Evolutionary conservation across 2,888 invertebrate genomes (phyloP).

Genomic region (Caenorhabditis sp.): DNA sequence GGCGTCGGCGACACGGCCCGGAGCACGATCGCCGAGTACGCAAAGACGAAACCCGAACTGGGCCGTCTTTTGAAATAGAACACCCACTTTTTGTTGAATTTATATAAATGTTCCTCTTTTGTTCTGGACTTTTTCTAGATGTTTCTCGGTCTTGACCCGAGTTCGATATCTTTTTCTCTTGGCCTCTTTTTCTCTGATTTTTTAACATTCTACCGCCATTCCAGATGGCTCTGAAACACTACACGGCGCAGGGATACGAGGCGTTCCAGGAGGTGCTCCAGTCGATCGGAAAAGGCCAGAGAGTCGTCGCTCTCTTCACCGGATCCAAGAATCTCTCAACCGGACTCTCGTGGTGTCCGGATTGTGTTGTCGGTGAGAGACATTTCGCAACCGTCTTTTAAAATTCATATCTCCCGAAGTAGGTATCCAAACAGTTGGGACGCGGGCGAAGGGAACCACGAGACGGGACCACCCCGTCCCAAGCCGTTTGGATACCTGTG

Average conservation of each 20-base stretch:
- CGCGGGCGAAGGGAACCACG: too few species aligned
- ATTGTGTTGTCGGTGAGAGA: constrained; percentile 63
- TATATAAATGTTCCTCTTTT: constrained; percentile 6
- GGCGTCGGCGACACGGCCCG: constrained; percentile 62
- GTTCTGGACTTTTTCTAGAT: neutral
- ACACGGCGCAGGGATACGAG: constrained; percentile 59
- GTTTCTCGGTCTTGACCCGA: neutral
- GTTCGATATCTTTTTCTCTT: neutral
- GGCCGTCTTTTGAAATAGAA: constrained; percentile 23
- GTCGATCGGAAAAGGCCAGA: constrained; percentile 41
- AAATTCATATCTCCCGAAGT: too few species aligned
- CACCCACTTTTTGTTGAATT: neutral
- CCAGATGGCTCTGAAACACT: constrained; percentile 48
- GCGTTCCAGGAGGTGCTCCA: constrained; percentile 41
- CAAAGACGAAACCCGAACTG: constrained; percentile 62
- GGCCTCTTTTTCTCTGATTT: neutral
- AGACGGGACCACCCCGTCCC: too few species aligned
- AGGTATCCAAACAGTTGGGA: too few species aligned
- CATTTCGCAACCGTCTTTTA: too few species aligned
- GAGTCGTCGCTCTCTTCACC: constrained; percentile 66
- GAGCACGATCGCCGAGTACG: constrained; percentile 59
- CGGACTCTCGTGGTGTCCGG: constrained; percentile 73
- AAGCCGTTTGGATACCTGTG: too few species aligned
- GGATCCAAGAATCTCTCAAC: constrained; percentile 60
- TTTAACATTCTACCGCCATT: neutral